phyloP scores from a whole-genome alignment of 2,113 vertebrate genomes.

The Stomatorhinus ivindoensis region DNA sequence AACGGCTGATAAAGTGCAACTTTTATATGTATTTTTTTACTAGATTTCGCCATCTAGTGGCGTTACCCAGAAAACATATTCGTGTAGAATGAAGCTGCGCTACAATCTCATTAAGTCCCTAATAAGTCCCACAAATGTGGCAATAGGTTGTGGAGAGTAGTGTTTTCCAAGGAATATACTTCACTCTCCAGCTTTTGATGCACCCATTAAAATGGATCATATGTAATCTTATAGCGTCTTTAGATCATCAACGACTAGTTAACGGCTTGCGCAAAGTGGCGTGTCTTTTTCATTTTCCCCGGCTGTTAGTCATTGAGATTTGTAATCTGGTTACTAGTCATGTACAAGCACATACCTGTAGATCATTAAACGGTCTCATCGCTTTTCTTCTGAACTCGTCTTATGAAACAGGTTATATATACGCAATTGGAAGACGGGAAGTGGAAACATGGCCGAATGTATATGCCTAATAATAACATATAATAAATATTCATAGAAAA shows the following conservation, averaged over 20 bases:
- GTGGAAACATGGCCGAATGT: background rate
- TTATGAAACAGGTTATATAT: background rate
- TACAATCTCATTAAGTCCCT: background rate
- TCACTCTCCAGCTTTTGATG: background rate
- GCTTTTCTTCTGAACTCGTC: background rate
- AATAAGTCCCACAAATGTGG: background rate
- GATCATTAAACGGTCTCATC: background rate
- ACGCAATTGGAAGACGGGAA: background rate
- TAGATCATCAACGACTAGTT: background rate
- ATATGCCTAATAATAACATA: background rate
- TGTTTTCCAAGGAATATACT: background rate
- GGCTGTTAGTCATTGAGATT: background rate
- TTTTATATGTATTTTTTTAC: background rate
- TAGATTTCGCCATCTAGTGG: constrained; percentile 12
- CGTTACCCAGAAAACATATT: background rate
- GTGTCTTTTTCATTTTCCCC: background rate
- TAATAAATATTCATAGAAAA: background rate
- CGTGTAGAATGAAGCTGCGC: background rate
- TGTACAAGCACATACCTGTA: background rate
- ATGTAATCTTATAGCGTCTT: background rate
- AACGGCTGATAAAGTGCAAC: background rate
- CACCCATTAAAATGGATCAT: too few relatives aligned
- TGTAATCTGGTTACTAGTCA: background rate
- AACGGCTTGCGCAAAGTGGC: background rate
- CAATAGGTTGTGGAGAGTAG: background rate